Evolutionary conservation across 53 echinoderm and acorn worm species (phyloP).

Genomic region (Holothuria scabra): DNA sequence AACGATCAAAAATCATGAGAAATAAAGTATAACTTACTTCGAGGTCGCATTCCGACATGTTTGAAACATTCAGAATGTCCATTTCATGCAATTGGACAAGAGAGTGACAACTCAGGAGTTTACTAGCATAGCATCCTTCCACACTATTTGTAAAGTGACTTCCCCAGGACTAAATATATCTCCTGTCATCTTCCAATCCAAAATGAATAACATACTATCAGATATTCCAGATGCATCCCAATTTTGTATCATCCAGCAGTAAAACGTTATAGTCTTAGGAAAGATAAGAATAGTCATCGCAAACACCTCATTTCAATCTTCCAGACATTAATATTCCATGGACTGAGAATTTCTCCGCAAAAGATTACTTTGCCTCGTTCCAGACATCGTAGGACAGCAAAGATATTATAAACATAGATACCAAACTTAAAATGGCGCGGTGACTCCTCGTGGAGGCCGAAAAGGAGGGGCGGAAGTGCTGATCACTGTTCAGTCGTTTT

Average conservation of each 20-base stretch:
- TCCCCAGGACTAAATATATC: no score
- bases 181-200: not conserved
- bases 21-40: no score
- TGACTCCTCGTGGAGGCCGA: no score
- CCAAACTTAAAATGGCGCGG: no score
- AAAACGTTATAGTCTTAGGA: slow-evolving; percentile 20
- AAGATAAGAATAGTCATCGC: slow-evolving; percentile 5
- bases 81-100: not conserved
- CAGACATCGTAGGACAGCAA: no score
- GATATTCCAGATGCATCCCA: no score
- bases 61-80: not conserved
- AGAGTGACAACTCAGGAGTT: no score
- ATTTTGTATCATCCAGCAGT: not conserved
- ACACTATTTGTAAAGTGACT: slow-evolving; percentile 8
- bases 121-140: not conserved
- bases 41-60: not conserved
- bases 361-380: not conserved
- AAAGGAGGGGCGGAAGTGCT: no score
- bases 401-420: no score
- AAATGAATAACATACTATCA: no score
- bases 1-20: not conserved
- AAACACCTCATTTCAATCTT: not conserved
- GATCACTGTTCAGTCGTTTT: no score
- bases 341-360: not conserved
- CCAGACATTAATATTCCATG: not conserved